These are phyloP conservation scores for Sprattus sprattus DNA, from an alignment of 2,113 vertebrate genomes.

Conservation along the genomic window DNA sequence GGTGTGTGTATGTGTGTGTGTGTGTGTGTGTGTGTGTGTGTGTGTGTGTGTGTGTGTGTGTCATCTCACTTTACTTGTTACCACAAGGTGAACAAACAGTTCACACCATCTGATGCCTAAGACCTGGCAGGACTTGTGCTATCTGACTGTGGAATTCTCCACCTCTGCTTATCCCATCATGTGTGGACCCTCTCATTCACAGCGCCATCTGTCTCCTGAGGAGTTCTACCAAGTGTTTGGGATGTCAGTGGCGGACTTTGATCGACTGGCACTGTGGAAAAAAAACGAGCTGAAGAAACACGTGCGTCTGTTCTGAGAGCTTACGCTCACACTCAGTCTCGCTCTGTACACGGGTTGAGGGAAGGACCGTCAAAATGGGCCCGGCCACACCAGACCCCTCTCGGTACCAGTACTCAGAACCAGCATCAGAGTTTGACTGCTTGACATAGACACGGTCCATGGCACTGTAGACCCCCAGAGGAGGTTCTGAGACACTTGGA, in stretches of 20 bases:
- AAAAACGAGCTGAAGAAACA: slow-evolving; percentile 96
- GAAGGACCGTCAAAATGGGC: background rate
- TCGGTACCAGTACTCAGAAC: background rate
- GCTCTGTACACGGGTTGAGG: background rate
- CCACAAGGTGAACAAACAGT: too few relatives aligned
- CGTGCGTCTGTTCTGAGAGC: slow-evolving; percentile 82
- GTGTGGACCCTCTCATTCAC: slow-evolving; percentile 26
- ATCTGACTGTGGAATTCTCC: background rate
- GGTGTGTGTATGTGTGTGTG: background rate
- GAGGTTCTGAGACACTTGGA: background rate
- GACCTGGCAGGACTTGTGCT: background rate
- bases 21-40: background rate
- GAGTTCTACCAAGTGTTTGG: slow-evolving; percentile 94
- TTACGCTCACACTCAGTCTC: background rate
- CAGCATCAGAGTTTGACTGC: background rate
- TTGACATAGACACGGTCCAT: background rate
- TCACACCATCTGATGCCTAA: background rate
- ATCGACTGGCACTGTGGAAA: slow-evolving; percentile 92
- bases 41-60: background rate
- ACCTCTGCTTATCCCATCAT: background rate
- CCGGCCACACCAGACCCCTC: background rate
- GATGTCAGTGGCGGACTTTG: slow-evolving; percentile 91
- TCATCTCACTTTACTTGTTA: too few relatives aligned
- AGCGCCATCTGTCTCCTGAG: slow-evolving; percentile 94
- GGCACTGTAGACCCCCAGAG: background rate